Evolutionary conservation across 1,140 invertebrate species (phyloP).

Genomic region (Bombus difficillimus): DNA sequence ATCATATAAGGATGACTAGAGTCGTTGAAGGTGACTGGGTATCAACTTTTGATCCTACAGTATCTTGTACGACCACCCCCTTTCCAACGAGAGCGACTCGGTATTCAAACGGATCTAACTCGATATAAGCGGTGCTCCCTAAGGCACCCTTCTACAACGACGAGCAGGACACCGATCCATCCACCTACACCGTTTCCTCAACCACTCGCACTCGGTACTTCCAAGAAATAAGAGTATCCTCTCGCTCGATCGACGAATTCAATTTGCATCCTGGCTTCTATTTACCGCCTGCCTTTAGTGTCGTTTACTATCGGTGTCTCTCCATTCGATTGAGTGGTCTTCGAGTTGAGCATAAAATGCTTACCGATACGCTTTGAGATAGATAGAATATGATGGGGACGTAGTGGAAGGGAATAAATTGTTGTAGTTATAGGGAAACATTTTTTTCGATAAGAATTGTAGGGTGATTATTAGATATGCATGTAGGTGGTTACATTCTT

Average conservation of each 20-base stretch:
- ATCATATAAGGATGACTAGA: constrained; percentile 75
- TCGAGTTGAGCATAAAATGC: constrained; percentile 11
- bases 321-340: neutral
- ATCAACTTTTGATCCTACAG: constrained; percentile 79
- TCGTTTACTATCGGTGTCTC: neutral
- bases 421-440: neutral
- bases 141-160: constrained; percentile 67
- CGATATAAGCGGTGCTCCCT: constrained; percentile 79
- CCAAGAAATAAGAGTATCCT: constrained; percentile 66
- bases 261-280: constrained; percentile 77
- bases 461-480: neutral
- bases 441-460: neutral
- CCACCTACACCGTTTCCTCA: constrained; percentile 38
- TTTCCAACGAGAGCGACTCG: constrained; percentile 60
- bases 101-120: constrained; percentile 82
- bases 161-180: constrained; percentile 61
- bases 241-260: constrained; percentile 73
- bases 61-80: constrained; percentile 59
- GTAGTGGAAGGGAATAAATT: neutral
- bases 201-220: constrained; percentile 45
- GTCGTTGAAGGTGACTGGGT: constrained; percentile 62
- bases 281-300: constrained; percentile 41
- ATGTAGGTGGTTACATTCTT: neutral
- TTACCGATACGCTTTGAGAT: neutral
- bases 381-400: no score